Conservation (phyloP, 2,888 invertebrate genomes). For the Allophyes oxyacanthae region DNA sequence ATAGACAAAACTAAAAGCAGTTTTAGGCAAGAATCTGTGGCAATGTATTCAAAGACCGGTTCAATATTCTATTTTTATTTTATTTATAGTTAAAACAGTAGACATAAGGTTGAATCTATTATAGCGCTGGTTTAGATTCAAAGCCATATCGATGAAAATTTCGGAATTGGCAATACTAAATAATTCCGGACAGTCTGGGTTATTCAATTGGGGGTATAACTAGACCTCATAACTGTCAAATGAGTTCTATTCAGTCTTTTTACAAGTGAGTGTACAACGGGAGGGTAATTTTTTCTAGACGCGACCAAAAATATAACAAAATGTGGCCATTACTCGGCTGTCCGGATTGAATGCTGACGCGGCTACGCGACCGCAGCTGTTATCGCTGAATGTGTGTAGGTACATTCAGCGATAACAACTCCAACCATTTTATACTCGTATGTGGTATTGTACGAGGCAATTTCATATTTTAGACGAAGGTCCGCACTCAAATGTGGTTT, state of each 20-base stretch:
- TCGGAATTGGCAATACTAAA: neutral
- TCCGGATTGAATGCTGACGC: constrained; percentile 52
- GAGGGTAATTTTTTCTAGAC: constrained; percentile 16
- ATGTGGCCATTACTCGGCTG: constrained; percentile 52
- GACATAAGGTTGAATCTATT: neutral
- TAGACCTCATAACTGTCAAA: constrained; percentile 19
- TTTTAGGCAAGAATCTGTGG: neutral
- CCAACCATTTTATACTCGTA: constrained; percentile 6
- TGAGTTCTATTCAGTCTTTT: constrained; percentile 12
- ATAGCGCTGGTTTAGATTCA: neutral
- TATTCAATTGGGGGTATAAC: constrained; percentile 8
- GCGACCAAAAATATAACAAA: constrained; percentile 48
- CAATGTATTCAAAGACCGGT: constrained; percentile 26
- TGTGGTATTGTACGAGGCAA: neutral
- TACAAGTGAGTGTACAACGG: constrained; percentile 21
- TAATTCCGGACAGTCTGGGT: neutral
- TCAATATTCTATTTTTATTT: constrained; percentile 30
- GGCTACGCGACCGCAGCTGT: constrained; percentile 40
- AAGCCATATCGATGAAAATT: neutral
- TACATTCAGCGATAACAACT: constrained; percentile 10
- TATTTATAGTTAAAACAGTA: constrained; percentile 3
- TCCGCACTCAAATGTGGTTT: no score
- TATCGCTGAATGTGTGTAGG: constrained; percentile 31
- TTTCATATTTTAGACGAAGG: neutral
- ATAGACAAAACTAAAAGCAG: neutral